These are phyloP conservation scores for Pseudoips prasinana DNA, from an alignment of 2,888 invertebrate genomes.

Conservation along the genomic window DNA sequence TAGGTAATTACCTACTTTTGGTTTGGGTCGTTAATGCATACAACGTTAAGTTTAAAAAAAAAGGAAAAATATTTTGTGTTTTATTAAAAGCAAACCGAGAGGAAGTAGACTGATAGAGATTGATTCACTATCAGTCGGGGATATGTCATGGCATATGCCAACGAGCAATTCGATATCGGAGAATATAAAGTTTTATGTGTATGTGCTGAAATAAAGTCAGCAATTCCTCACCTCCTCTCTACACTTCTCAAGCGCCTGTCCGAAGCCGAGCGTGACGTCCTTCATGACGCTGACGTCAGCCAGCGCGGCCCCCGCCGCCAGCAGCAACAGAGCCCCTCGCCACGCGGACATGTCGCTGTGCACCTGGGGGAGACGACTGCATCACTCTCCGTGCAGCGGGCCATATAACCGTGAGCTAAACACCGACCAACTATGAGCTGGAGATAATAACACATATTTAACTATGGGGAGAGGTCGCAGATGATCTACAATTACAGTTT, in stretches of 20 bases:
- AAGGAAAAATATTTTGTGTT: no score
- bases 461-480: conserved; percentile 5
- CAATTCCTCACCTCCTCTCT: conserved; percentile 59
- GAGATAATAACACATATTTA: conserved; percentile 10
- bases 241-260: conserved; percentile 66
- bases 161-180: no score
- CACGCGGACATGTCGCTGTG: conserved; percentile 2
- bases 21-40: no score
- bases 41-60: no score
- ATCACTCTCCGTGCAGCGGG: not conserved
- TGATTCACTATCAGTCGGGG: no score
- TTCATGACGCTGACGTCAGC: conserved; percentile 60
- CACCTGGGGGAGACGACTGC: not conserved
- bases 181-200: no score
- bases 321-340: conserved; percentile 16
- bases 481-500: not conserved
- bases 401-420: conserved; percentile 14
- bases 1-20: no score
- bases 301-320: conserved; percentile 15
- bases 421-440: not conserved
- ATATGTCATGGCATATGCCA: no score
- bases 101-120: no score
- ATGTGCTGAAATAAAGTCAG: no score
- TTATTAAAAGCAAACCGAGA: no score
- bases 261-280: conserved; percentile 72